Evolutionary conservation across 1,140 invertebrate genomes (phyloP), one percentile per base, ranked within the genome.

Genomic region (Hirudo medicinalis): DNA sequence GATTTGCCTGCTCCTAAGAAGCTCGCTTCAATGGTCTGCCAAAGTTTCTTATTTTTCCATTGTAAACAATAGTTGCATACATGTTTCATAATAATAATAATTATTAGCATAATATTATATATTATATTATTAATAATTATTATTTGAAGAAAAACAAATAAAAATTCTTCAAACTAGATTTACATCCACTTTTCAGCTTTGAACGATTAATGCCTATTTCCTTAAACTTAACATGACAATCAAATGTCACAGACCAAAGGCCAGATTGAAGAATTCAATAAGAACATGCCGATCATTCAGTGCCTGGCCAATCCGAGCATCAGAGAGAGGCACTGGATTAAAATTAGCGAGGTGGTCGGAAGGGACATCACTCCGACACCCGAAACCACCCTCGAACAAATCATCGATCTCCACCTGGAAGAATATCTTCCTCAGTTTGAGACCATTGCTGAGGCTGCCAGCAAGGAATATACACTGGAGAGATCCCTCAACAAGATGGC

Each of bases 401-500:
- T 85, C 22, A 89, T 97, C 49, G 92, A 95, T 78, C 91, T 92
- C 80, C 90, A 91, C 71, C 82, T 97, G 29, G 89, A 89, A 32
- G 22, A 32, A 6, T 95, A 91, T 80, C 88, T 96, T 17, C 82
- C 88, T 0, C 92, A 92, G 81, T 96, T 97, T 81, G 92, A 96
- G 80, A 81, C 82, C 9, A 94, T 97, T 77, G 93, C 91, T 40
- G 93, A 97, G 81, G 89, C 92, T 9, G 94, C 94, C 0, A 94
- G 91, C 22, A 97, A 96, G 80, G 94, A 97, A 80, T 94, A 90
- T 78, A 92, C 90, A 77, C 84, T 97, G 43, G 94, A 97, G 81
- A 92, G 89, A 79, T 88, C 89, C 40, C 83, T 97, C 76, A 83
- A 87, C 55, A 93, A 90, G 81, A 97, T 97, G 94, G 89, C 89